Conservation (phyloP, 53 echinoderm and acorn worm genomes). For the Echinometra lucunter region DNA sequence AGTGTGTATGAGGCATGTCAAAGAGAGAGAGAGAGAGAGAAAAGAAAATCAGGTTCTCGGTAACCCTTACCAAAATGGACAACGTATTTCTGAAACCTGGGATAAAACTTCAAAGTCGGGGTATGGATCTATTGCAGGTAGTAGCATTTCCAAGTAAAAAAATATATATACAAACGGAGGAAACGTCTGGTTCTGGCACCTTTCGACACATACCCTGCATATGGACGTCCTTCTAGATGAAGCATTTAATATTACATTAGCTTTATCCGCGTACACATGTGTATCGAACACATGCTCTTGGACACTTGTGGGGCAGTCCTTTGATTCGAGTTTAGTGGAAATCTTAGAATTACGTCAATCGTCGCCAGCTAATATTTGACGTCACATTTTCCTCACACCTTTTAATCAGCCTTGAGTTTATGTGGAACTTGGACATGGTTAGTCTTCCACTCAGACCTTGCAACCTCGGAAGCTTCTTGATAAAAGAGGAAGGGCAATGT, state of each 20-base stretch:
- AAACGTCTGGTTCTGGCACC: conserved; percentile 6
- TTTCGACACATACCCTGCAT: background rate
- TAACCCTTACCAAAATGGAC: no score
- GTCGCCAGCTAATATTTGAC: conserved; percentile 30
- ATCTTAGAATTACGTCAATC: conserved; percentile 36
- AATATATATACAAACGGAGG: no score
- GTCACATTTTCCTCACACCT: conserved; percentile 38
- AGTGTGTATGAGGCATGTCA: no score
- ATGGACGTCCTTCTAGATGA: background rate
- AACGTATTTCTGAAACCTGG: no score
- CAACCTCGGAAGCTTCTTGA: background rate
- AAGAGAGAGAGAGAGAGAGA: no score
- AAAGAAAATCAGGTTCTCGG: no score
- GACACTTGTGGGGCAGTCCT: background rate
- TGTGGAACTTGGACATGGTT: background rate
- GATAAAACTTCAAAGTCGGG: no score
- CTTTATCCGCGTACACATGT: conserved; percentile 28
- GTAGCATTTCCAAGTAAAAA: no score
- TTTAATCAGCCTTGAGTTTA: conserved; percentile 46
- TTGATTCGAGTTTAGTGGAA: background rate
- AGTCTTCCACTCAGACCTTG: background rate
- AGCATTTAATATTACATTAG: conserved; percentile 43
- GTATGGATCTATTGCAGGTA: no score
- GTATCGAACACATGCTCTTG: background rate
- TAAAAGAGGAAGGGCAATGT: background rate